A percentile compares a stretch with the other conserved stretches of the same genome.
phyloP scores from a whole-genome alignment of 2,113 vertebrate species.

The Alligator sinensis region DNA sequence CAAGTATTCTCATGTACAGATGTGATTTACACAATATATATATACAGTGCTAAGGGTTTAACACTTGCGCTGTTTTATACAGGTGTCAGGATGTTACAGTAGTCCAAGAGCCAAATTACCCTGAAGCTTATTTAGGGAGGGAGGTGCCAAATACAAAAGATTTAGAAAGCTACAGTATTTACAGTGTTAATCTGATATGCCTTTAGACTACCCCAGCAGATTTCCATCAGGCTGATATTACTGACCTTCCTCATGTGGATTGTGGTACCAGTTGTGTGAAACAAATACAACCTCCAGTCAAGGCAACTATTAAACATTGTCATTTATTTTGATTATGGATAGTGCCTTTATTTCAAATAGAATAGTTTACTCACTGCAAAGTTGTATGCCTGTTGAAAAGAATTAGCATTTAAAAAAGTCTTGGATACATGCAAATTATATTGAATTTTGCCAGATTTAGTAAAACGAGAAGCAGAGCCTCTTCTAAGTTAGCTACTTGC shows the following conservation, averaged over 20 bases:
- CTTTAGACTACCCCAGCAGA: neutral
- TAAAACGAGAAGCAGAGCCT: constrained; percentile 28
- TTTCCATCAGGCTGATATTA: neutral
- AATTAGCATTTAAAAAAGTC: constrained; percentile 26
- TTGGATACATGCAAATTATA: constrained; percentile 71
- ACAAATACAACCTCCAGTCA: accelerated
- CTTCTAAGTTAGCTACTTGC: constrained; percentile 41
- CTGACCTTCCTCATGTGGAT: neutral
- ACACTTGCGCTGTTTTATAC: neutral
- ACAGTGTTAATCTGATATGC: neutral
- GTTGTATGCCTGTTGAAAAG: constrained; percentile 57
- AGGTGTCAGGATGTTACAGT: neutral
- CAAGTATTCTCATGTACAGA: neutral
- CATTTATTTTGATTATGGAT: constrained; percentile 46
- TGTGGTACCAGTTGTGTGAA: neutral
- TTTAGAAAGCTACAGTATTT: neutral
- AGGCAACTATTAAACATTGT: constrained; percentile 19
- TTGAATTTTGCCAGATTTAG: constrained; percentile 22
- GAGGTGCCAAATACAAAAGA: neutral
- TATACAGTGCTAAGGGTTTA: neutral
- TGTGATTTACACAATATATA: neutral
- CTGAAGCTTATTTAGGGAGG: neutral
- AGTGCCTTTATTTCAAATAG: constrained; percentile 60
- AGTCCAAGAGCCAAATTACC: neutral
- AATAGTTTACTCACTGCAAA: constrained; percentile 39